phyloP scores from a whole-genome alignment of 2,888 invertebrate genomes.

The Dioctria rufipes region DNA sequence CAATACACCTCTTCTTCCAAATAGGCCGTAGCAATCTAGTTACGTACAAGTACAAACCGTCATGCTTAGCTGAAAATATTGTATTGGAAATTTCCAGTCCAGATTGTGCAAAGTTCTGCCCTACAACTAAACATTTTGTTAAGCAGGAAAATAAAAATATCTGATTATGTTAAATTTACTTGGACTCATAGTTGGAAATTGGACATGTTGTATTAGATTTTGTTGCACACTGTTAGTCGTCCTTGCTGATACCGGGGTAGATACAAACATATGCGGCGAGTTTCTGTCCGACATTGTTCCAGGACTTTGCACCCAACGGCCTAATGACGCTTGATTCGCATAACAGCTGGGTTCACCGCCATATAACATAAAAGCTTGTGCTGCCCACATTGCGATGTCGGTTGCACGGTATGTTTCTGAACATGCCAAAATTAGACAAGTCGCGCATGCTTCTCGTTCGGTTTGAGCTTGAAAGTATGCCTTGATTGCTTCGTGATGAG shows the following conservation, averaged over 20 bases:
- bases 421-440: slow-evolving; percentile 88
- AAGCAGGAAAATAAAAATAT: not conserved
- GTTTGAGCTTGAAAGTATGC: slow-evolving; percentile 89
- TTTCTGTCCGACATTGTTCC: slow-evolving; percentile 60
- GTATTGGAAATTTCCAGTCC: slow-evolving; percentile 64
- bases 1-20: slow-evolving; percentile 87
- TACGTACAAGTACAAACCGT: slow-evolving; percentile 93
- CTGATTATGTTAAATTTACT: slow-evolving; percentile 65
- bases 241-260: slow-evolving; percentile 67
- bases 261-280: slow-evolving; percentile 67
- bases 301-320: slow-evolving; percentile 16
- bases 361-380: slow-evolving; percentile 92
- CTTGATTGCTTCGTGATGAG: slow-evolving; percentile 87
- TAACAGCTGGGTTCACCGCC: slow-evolving; percentile 81
- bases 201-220: slow-evolving; percentile 10
- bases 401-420: slow-evolving; percentile 75
- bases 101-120: slow-evolving; percentile 54
- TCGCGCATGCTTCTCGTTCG: slow-evolving; percentile 91
- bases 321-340: not conserved
- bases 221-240: slow-evolving; percentile 49
- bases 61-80: slow-evolving; percentile 87
- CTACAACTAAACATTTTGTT: slow-evolving; percentile 14
- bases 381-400: slow-evolving; percentile 88
- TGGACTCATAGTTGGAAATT: slow-evolving; percentile 65
- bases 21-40: slow-evolving; percentile 89